Conservation (phyloP, 2,113 vertebrate species). For the Gambusia affinis region DNA sequence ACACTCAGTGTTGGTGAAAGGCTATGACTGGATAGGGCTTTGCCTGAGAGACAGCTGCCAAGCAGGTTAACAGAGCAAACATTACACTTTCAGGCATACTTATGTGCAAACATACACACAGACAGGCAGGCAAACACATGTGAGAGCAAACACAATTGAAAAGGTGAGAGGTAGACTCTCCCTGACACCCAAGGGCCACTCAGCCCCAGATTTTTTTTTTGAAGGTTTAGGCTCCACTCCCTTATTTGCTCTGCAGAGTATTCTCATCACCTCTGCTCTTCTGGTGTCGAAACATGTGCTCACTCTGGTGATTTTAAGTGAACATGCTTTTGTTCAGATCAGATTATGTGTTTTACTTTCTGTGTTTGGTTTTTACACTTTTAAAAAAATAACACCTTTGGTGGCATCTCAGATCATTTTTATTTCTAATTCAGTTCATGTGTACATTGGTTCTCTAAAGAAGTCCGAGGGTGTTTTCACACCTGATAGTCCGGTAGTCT, state of each 20-base stretch:
- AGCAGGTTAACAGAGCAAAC: slow-evolving; percentile 57
- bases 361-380: slow-evolving; percentile 19
- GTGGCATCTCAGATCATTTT: not conserved
- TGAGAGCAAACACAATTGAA: slow-evolving; percentile 47
- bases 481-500: too few relatives aligned
- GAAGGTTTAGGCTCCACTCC: slow-evolving; percentile 58
- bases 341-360: slow-evolving; percentile 42
- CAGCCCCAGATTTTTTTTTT: slow-evolving; percentile 20
- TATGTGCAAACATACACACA: slow-evolving; percentile 50
- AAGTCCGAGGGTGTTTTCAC: too few relatives aligned
- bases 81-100: slow-evolving; percentile 57
- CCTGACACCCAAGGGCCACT: slow-evolving; percentile 42
- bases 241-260: slow-evolving; percentile 61
- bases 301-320: slow-evolving; percentile 19
- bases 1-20: slow-evolving; percentile 40
- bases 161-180: slow-evolving; percentile 58
- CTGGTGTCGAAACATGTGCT: slow-evolving; percentile 34
- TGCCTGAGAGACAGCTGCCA: slow-evolving; percentile 68
- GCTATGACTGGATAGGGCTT: slow-evolving; percentile 34
- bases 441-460: too few relatives aligned
- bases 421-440: not conserved
- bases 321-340: slow-evolving; percentile 39
- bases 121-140: slow-evolving; percentile 62
- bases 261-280: slow-evolving; percentile 19
- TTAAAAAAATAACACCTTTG: slow-evolving; percentile 18